Conservation (phyloP, 92 coral and sea anemone genomes). For the Porites divaricata region DNA sequence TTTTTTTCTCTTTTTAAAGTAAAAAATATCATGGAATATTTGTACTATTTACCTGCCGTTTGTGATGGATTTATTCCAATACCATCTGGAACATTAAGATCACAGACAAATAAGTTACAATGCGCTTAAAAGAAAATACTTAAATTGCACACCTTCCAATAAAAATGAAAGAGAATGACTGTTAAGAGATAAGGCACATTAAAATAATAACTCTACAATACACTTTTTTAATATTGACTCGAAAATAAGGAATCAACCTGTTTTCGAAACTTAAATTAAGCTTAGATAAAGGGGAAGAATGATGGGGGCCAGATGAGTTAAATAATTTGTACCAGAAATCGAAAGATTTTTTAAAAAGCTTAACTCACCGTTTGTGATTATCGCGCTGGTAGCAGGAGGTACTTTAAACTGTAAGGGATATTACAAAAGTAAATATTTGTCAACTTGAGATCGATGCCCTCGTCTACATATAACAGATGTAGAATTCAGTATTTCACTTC, state of each 20-base stretch:
- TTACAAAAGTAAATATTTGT: not conserved
- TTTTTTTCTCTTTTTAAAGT: not conserved
- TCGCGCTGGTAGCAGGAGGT: conserved; percentile 99
- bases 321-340: too few species aligned
- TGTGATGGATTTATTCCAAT: conserved; percentile 99
- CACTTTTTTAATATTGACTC: not conserved
- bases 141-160: too few species aligned
- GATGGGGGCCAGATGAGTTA: too few species aligned
- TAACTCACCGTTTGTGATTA: conserved; percentile 96
- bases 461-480: not conserved
- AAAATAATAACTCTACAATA: not conserved
- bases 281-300: too few species aligned
- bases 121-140: too few species aligned
- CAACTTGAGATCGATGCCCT: not conserved
- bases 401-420: conserved; percentile 84
- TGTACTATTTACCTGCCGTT: conserved; percentile 85
- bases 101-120: not conserved
- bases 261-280: too few species aligned
- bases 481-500: too few species aligned
- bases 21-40: not conserved
- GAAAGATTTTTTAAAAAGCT: too few species aligned
- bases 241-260: too few species aligned
- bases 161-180: too few species aligned
- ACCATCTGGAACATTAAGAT: conserved; percentile 76
- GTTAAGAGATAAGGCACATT: too few species aligned